A percentile compares a stretch with the other conserved stretches of the same genome.
Evolutionary conservation across 2,797 vertebrate genomes (phyloP).

Genomic region (Clarias pachynema): DNA sequence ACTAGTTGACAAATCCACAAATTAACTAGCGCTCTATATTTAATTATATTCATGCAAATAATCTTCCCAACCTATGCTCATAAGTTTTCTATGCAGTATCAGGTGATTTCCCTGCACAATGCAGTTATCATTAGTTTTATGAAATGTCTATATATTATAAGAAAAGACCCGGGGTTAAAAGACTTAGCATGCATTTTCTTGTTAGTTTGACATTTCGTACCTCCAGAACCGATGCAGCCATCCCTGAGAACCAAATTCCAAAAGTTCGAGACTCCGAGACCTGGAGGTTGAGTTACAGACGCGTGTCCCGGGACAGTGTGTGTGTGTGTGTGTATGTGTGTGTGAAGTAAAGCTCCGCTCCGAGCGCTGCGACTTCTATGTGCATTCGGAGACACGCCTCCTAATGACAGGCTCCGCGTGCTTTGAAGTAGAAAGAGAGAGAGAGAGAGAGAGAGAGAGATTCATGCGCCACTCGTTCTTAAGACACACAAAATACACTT

Average conservation of each 20-base stretch:
- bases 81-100: not conserved
- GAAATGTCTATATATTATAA: not conserved
- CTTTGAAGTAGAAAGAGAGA: slow-evolving; percentile 86
- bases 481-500: not conserved
- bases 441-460: slow-evolving; percentile 60
- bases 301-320: slow-evolving; percentile 73
- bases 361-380: slow-evolving; percentile 76
- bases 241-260: slow-evolving; percentile 84
- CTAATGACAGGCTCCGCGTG: slow-evolving; percentile 81
- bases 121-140: not conserved
- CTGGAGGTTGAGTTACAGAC: slow-evolving; percentile 63
- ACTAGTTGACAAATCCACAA: not conserved
- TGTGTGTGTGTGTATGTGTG: slow-evolving; percentile 39
- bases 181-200: not conserved
- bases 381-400: slow-evolving; percentile 81
- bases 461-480: not conserved
- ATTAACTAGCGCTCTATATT: not conserved
- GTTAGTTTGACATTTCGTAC: slow-evolving; percentile 70
- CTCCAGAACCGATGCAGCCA: slow-evolving; percentile 91
- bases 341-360: slow-evolving; percentile 64
- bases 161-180: not conserved
- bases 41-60: not conserved
- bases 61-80: too few species aligned
- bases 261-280: slow-evolving; percentile 68
- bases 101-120: not conserved